Evolutionary conservation across 2,888 invertebrate species (phyloP).

Genomic region (Iselma pallidipennis): DNA sequence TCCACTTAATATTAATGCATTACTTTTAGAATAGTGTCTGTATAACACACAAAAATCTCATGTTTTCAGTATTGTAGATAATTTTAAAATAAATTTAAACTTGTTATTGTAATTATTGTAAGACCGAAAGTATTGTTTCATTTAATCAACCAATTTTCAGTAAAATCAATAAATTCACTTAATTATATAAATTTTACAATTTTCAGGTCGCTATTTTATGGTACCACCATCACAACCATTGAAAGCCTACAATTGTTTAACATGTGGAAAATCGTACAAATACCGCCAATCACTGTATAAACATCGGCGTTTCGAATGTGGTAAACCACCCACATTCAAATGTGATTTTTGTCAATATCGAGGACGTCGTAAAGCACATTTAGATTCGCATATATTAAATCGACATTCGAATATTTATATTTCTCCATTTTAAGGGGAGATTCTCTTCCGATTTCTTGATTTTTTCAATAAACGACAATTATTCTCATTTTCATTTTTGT

Average conservation of each 20-base stretch:
- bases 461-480: background rate
- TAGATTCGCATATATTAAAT: slow-evolving; percentile 26
- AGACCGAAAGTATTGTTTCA: background rate
- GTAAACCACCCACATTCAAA: slow-evolving; percentile 31
- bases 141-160: background rate
- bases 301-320: slow-evolving; percentile 35
- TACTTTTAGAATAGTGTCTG: background rate
- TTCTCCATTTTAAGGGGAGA: background rate
- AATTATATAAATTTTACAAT: background rate
- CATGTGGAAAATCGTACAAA: slow-evolving; percentile 33
- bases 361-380: slow-evolving; percentile 23
- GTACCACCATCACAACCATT: slow-evolving; percentile 10
- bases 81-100: background rate
- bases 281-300: slow-evolving; percentile 31
- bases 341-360: slow-evolving; percentile 30
- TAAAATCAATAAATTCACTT: background rate
- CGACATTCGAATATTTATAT: slow-evolving; percentile 11
- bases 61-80: too few species aligned
- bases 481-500: background rate
- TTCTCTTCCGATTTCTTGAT: background rate
- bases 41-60: too few species aligned
- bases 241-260: slow-evolving; percentile 46
- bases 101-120: background rate
- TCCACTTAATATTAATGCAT: background rate
- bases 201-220: slow-evolving; percentile 19